Percentiles rank a stretch among this genome's conserved stretches.
Conservation (phyloP, 2,888 invertebrate species). For the Mythimna vitellina region DNA sequence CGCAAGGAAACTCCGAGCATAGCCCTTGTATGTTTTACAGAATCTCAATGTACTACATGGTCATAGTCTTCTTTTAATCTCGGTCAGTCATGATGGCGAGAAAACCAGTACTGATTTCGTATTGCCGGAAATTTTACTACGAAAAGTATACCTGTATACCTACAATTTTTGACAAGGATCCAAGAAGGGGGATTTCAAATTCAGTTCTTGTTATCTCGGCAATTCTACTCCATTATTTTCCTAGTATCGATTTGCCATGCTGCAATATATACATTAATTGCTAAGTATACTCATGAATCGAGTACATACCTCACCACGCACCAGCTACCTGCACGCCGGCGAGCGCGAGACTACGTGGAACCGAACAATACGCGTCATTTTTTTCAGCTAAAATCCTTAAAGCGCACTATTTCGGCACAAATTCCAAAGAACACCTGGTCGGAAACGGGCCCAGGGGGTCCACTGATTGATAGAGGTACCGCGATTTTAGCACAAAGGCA, state of each 20-base stretch:
- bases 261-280: background rate
- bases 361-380: conserved; percentile 84
- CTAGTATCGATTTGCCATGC: background rate
- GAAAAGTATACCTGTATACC: too few relatives aligned
- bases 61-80: background rate
- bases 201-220: background rate
- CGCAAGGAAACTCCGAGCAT: too few relatives aligned
- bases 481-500: conserved; percentile 79
- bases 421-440: conserved; percentile 90
- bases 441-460: conserved; percentile 90
- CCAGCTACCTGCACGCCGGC: conserved; percentile 81
- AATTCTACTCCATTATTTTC: background rate
- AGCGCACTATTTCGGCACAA: conserved; percentile 88
- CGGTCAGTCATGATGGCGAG: background rate
- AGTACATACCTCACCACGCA: conserved; percentile 36
- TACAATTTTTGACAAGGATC: too few relatives aligned
- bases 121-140: background rate
- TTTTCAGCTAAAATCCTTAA: conserved; percentile 82
- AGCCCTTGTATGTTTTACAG: too few relatives aligned
- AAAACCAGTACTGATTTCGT: background rate
- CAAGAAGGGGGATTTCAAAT: background rate
- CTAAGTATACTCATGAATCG: conserved; percentile 67
- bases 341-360: conserved; percentile 84
- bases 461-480: conserved; percentile 88
- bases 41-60: background rate